phyloP scores from a whole-genome alignment of 2,113 vertebrate species.

The Brachyhypopomus gauderio region DNA sequence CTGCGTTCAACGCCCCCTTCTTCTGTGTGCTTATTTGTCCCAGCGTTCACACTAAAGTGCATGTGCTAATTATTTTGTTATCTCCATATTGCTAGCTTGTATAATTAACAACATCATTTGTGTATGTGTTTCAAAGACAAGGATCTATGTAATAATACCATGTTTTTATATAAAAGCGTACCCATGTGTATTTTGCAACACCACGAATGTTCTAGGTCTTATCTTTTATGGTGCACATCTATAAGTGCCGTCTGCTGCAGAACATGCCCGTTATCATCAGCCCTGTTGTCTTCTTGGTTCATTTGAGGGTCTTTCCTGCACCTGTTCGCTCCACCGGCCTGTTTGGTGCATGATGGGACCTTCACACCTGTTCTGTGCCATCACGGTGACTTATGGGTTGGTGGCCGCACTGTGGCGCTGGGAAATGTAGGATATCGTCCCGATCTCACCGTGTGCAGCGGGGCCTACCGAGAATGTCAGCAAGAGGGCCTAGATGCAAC shows the following conservation, averaged over 20 bases:
- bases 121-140: no score
- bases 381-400: conserved; percentile 53
- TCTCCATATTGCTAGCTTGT: no score
- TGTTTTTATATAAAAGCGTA: no score
- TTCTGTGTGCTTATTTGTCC: conserved; percentile 50
- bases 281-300: not conserved
- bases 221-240: not conserved
- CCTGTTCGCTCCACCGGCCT: conserved; percentile 37
- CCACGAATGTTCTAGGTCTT: no score
- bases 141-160: no score
- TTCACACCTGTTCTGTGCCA: conserved; percentile 39
- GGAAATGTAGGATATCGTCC: conserved; percentile 54
- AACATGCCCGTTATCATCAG: not conserved
- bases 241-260: not conserved
- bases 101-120: no score
- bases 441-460: conserved; percentile 55
- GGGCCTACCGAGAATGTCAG: conserved; percentile 44
- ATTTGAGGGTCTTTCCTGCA: conserved; percentile 7
- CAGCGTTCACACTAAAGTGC: conserved; percentile 5
- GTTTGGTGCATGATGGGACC: conserved; percentile 31
- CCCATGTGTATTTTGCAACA: no score
- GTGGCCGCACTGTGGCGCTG: conserved; percentile 34
- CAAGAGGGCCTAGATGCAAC: conserved; percentile 30
- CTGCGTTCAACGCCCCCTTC: conserved; percentile 49
- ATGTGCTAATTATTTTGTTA: no score